A percentile compares a stretch with the other conserved stretches of the same genome.
These are phyloP conservation scores for Furcifer pardalis DNA, from an alignment of 2,797 vertebrate genomes.

Conservation along the genomic window DNA sequence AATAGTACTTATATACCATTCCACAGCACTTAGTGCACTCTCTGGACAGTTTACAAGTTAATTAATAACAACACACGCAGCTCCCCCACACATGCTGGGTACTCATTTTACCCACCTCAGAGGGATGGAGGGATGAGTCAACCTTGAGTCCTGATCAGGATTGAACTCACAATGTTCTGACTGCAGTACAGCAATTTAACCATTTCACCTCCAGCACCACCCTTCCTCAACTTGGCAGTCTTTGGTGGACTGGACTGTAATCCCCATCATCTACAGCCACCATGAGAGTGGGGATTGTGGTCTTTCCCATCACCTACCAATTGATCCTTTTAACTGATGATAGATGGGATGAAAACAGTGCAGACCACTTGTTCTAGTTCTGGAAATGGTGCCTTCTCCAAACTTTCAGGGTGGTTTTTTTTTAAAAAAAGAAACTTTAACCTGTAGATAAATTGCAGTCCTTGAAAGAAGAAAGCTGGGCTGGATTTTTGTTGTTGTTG, in stretches of 20 bases:
- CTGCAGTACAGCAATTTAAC: too few relatives aligned
- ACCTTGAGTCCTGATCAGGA: too few relatives aligned
- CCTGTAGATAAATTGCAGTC: not conserved
- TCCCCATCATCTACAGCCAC: not conserved
- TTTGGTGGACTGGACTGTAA: not conserved
- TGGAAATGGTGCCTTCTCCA: not conserved
- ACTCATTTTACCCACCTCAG: too few relatives aligned
- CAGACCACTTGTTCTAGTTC: not conserved
- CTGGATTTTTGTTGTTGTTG: not conserved
- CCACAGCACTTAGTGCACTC: too few relatives aligned
- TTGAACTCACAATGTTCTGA: too few relatives aligned
- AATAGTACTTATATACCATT: too few relatives aligned
- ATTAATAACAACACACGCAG: too few relatives aligned
- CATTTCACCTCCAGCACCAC: not conserved
- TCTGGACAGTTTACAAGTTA: too few relatives aligned
- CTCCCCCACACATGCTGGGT: too few relatives aligned
- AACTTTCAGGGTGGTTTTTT: constrained; percentile 1
- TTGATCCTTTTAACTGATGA: not conserved
- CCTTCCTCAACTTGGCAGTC: not conserved
- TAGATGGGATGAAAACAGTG: not conserved
- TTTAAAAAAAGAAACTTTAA: too few relatives aligned
- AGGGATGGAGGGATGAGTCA: too few relatives aligned
- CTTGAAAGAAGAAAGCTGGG: not conserved
- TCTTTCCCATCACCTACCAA: not conserved
- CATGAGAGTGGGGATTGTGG: not conserved